phyloP scores from a whole-genome alignment of 2,113 vertebrate genomes.

The Nycticorax nycticorax region DNA sequence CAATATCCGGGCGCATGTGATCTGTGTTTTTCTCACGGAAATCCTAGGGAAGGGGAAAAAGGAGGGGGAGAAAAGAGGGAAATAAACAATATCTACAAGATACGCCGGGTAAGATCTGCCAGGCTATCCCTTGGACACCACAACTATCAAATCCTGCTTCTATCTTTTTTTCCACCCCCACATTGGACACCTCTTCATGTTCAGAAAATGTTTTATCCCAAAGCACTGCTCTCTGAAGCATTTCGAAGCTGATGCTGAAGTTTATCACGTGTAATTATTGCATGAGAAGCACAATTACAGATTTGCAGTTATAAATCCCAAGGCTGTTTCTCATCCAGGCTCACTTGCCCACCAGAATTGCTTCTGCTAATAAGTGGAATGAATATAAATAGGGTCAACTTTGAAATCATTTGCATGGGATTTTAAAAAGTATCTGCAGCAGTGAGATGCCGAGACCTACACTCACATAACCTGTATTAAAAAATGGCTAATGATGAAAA shows the following conservation, averaged over 20 bases:
- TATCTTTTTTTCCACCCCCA: neutral
- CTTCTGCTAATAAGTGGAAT: neutral
- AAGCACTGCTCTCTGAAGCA: neutral
- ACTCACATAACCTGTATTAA: neutral
- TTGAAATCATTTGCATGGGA: rapidly evolving
- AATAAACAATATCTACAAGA: neutral
- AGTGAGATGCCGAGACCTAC: neutral
- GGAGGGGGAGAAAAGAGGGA: neutral
- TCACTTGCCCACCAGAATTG: neutral
- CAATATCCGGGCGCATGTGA: constrained; percentile 97
- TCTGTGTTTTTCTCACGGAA: constrained; percentile 99
- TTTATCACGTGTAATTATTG: rapidly evolving
- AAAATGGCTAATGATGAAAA: neutral
- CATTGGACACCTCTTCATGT: neutral
- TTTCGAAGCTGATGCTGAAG: neutral
- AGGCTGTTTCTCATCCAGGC: neutral
- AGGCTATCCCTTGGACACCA: neutral
- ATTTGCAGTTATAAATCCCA: neutral
- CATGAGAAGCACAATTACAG: neutral
- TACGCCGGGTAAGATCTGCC: rapidly evolving
- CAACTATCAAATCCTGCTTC: neutral
- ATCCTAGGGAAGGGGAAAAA: constrained; percentile 77
- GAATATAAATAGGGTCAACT: neutral
- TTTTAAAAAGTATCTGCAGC: neutral
- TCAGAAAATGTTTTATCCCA: neutral